Evolutionary conservation across 2,888 invertebrate genomes (phyloP), one percentile per base, ranked within the genome.

Genomic region (Liodrosophila aerea): DNA sequence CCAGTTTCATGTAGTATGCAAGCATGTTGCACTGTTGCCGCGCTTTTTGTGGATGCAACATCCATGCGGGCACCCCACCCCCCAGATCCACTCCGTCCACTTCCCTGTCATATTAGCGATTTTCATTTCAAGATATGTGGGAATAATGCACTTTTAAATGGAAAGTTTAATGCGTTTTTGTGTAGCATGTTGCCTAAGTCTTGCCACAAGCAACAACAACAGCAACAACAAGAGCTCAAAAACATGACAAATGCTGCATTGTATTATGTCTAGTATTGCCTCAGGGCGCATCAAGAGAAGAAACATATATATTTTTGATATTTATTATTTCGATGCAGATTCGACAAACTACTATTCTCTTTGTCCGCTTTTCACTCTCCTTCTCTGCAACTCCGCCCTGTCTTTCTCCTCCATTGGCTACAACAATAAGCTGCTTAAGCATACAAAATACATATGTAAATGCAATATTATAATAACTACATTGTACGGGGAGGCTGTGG

Each of bases 1-100:
- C 84, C 70, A 64, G 77, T 77, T 83, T 70, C 18, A 52, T 49
- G n/a, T n/a, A n/a, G n/a, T n/a, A n/a, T n/a, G n/a, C n/a, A n/a
- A n/a, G n/a, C n/a, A 44, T 44, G 41, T 40, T 47, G 18, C 39
- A n/a, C n/a, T n/a, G n/a, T n/a, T n/a, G n/a, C n/a, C n/a, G n/a
- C 5, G 22, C 22, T 22, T 22, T 39, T 54, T 52, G 41, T 52
- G 18, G 29, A 31, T 58, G 43, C 46, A 34, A 41, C 50, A 51
- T 41, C 36, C 37, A 34, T 49, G 33, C 53, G 39, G 59, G 46
- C 46, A 11, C 27, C n/a, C 9, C 43, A 30, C 9, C 41, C 22
- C 18, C 7, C 11, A 16, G 13, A 39, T 30, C 12, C 31, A 11
- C 31, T 11, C 53, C 53, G 12, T 50, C 13, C 3, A 5, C 22